A percentile compares a stretch with the other conserved stretches of the same genome.
These are phyloP conservation scores for Notospermus geniculatus DNA, from an alignment of 1,140 invertebrate genomes.

Conservation along the genomic window DNA sequence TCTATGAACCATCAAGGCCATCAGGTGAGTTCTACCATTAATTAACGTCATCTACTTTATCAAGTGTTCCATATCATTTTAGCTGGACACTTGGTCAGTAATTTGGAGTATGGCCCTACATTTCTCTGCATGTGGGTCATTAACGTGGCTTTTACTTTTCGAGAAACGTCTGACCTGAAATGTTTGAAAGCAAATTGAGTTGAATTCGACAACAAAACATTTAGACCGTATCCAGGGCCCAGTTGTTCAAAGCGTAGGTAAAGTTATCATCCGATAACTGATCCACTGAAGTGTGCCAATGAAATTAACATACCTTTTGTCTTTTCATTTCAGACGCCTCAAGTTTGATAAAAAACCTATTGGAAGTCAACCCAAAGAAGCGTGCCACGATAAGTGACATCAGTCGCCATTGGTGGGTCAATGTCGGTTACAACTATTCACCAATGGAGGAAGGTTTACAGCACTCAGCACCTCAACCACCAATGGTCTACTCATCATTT, in stretches of 20 bases:
- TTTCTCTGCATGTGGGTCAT: too few species aligned
- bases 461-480: conserved; percentile 9
- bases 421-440: conserved; percentile 78
- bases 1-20: conserved; percentile 92
- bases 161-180: too few species aligned
- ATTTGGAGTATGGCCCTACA: too few species aligned
- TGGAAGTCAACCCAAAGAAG: conserved; percentile 85
- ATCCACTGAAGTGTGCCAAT: too few species aligned
- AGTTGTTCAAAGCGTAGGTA: too few species aligned
- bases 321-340: conserved; percentile 74
- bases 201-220: too few species aligned
- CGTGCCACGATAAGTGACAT: conserved; percentile 92
- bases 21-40: conserved; percentile 81
- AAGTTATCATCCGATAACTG: too few species aligned
- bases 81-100: too few species aligned
- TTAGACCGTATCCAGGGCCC: too few species aligned
- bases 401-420: conserved; percentile 89
- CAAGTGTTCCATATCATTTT: neutral
- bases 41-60: too few species aligned
- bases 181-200: too few species aligned
- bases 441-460: conserved; percentile 67
- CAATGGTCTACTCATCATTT: conserved; percentile 15
- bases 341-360: conserved; percentile 87
- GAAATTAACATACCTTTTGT: neutral
- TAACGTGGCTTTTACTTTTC: too few species aligned